A percentile compares a stretch with the other conserved stretches of the same genome.
These are phyloP conservation scores for human (Homo sapiens) DNA, from an alignment of 2,113 vertebrate species.

Conservation along the genomic window GRCh38 chr3:15302501-15303000, in stretches of 20 bases:
- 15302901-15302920: too few species aligned
- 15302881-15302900: too few species aligned
- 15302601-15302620: accelerated
- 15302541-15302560: neutral
- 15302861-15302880: too few species aligned
- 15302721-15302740: accelerated
- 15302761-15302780: too few species aligned
- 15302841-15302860: too few species aligned
- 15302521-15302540: neutral
- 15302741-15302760: neutral
- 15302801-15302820: too few species aligned
- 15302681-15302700: neutral
- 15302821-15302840: too few species aligned
- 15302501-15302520: neutral
- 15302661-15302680: neutral
- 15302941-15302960: too few species aligned
- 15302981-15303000: too few species aligned
- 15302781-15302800: accelerated
- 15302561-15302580: neutral
- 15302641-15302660: neutral
- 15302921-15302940: too few species aligned
- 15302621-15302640: neutral
- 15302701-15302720: neutral
- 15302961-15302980: too few species aligned
- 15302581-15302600: neutral